Evolutionary conservation across 2,888 invertebrate species (phyloP).

Genomic region (Eupithecia centaureata): DNA sequence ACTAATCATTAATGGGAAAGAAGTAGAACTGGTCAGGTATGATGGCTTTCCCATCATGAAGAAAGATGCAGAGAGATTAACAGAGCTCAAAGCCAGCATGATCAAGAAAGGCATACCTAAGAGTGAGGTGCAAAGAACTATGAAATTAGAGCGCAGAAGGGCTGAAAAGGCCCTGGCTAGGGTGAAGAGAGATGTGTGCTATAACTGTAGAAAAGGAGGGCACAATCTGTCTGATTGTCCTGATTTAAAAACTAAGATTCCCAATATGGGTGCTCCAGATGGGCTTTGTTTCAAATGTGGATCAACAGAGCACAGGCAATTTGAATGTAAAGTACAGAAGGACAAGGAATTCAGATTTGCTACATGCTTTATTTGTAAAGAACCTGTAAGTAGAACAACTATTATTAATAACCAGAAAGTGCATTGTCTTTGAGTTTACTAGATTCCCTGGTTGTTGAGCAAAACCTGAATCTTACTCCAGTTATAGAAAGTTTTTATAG

Average conservation of each 20-base stretch:
- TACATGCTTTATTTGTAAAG: constrained; percentile 94
- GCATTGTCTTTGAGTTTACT: no score
- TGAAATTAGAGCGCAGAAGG: constrained; percentile 88
- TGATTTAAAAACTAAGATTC: constrained; percentile 83
- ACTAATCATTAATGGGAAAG: constrained; percentile 86
- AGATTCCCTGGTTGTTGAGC: no score
- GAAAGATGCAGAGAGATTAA: constrained; percentile 87
- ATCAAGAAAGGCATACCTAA: constrained; percentile 87
- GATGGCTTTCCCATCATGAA: constrained; percentile 89
- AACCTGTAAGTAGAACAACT: constrained; percentile 79
- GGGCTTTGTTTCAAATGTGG: constrained; percentile 96
- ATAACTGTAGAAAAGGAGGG: constrained; percentile 90
- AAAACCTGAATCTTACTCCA: no score
- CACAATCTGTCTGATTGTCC: constrained; percentile 93
- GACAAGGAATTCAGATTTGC: constrained; percentile 90
- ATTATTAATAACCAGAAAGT: background rate
- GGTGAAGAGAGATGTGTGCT: constrained; percentile 89
- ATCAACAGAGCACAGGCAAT: constrained; percentile 92
- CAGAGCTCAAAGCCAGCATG: constrained; percentile 85
- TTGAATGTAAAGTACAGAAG: constrained; percentile 87
- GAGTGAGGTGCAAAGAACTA: constrained; percentile 86
- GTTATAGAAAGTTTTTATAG: no score
- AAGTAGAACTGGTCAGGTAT: constrained; percentile 85
- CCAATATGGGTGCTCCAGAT: constrained; percentile 75
- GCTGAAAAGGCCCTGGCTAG: constrained; percentile 89